Evolutionary conservation across 2,888 invertebrate genomes (phyloP).

Genomic region (Drosophila setosimentum): DNA sequence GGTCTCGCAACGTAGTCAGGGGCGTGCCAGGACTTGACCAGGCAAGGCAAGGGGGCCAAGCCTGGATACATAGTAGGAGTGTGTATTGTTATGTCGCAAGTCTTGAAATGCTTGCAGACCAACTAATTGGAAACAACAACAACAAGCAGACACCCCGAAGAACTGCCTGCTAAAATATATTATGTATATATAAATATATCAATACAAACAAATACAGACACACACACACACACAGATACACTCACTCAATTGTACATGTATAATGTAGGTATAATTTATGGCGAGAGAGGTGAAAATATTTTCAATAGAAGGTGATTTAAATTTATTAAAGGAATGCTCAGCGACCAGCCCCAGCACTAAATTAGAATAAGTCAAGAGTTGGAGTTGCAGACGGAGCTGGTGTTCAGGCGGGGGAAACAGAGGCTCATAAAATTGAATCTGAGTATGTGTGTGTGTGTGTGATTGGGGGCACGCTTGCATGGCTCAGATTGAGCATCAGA

Average conservation of each 20-base stretch:
- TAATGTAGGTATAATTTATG: conserved; percentile 72
- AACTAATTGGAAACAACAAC: conserved; percentile 38
- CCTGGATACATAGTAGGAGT: not conserved
- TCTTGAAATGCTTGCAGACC: conserved; percentile 8
- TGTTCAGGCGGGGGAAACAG: conserved; percentile 37
- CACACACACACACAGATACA: conserved; percentile 3
- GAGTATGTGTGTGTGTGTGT: conserved; percentile 34
- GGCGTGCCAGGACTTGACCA: conserved; percentile 42
- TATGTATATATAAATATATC: conserved; percentile 14
- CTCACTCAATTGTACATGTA: conserved; percentile 30
- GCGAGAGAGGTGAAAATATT: conserved; percentile 78
- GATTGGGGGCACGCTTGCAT: conserved; percentile 66
- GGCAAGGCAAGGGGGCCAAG: conserved; percentile 20
- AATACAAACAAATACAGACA: conserved; percentile 22
- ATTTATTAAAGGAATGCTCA: conserved; percentile 82
- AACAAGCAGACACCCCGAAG: conserved; percentile 29
- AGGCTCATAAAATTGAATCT: conserved; percentile 76
- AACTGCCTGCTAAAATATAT: conserved; percentile 27
- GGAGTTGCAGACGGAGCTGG: not conserved
- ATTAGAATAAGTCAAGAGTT: conserved; percentile 71
- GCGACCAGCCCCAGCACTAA: conserved; percentile 76
- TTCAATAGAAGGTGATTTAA: conserved; percentile 82
- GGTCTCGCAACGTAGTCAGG: conserved; percentile 37
- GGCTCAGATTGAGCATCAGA: conserved; percentile 37
- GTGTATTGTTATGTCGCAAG: conserved; percentile 12